Base-by-base conservation (phyloP, 1,140 invertebrate species). In the Temnothorax curvispinosus region DNA sequence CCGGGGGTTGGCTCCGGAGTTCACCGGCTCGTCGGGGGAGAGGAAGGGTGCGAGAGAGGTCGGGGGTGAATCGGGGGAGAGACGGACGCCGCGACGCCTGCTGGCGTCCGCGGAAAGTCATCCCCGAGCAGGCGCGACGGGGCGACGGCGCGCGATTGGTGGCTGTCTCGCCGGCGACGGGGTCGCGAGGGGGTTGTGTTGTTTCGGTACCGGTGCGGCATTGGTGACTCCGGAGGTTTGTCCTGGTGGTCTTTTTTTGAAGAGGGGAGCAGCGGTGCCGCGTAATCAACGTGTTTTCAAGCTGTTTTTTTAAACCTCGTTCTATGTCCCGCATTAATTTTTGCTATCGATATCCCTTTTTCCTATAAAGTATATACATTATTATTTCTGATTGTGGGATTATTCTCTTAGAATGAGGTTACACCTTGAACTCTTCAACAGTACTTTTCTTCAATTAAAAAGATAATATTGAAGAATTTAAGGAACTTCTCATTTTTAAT, bases 1-100 rank as follows among this genome's bases (percentile, higher is more conserved):
- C 90, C 88, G 88, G 90, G 92, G 91, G 91, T 90, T 89, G 92
- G 35, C 92, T 92, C 93, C 93, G 89, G 89, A 87, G 88, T 92
- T 92, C 88, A 88, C 91, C 90, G 85, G 92, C 91, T 88, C 67
- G 78, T 75, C 80, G 89, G 69, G 84, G 65, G 80, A 47, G 88
- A 76, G 86, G 91, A 5, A n/a, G 88, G 86, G 67, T 27, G 0
- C 8, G 3, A 32, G 9, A 27, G 64, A 35, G 67, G 58, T 7
- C 18, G 65, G 54, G 82, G 85, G 58, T 67, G 74, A 41, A 9
- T 52, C 32, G 32, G 81, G 76, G 64, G 6, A 21, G 41, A 44
- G 41, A 56, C 15, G 41, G 6, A 64, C 81, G 58, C 21, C 50
- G 47, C 56, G 89, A 77, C 86, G 56, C 44, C 89, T 90, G 58